Evolutionary conservation across 2,888 invertebrate genomes (phyloP), one percentile per base, ranked within the genome.

Genomic region (Platypus cylindrus): DNA sequence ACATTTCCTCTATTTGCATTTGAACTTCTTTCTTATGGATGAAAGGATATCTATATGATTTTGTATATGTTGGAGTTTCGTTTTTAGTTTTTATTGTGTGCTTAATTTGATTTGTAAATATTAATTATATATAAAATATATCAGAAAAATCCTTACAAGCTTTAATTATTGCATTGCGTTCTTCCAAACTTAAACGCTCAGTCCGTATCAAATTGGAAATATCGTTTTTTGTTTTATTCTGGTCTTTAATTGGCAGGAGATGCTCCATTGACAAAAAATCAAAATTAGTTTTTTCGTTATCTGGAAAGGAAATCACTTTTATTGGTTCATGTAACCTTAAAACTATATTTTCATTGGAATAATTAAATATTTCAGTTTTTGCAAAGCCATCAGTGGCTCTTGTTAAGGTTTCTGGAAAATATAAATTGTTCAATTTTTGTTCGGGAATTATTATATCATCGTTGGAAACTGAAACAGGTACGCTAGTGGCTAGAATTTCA

Each of bases 101-200:
- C 38, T 45, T 42, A 13, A 44, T 22, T 27, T 35, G 12, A 16
- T 42, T 42, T 7, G 34, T 43, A 27, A 41, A 43, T 8, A 37
- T 38, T 12, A 45, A 32, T 17, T 35, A 30, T 2, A 24, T 23
- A 32, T 45, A 32, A 33, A 46, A 41, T 14, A 46, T 41, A 17
- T 37, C 37, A 3, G 29, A 34, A 28, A 32, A 36, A 36, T 38
- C 13, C 4, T 20, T 14, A 26, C 43, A 40, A 12, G 45, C n/a
- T 16, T 38, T 32, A 9, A 24, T 17, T 14, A 46, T 33, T 11
- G 36, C 25, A n/a, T 23, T 12, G 34, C 34, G 37, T 44, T 47
- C 45, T 39, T 47, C 45, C 2, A 5, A 1, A 30, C 46, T 45
- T 8, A 47, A 11, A 38, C 46, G 47, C 13, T 38, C 15, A 7